Evolutionary conservation across 2,113 vertebrate species (phyloP).

Genomic region (Pteronura brasiliensis): DNA sequence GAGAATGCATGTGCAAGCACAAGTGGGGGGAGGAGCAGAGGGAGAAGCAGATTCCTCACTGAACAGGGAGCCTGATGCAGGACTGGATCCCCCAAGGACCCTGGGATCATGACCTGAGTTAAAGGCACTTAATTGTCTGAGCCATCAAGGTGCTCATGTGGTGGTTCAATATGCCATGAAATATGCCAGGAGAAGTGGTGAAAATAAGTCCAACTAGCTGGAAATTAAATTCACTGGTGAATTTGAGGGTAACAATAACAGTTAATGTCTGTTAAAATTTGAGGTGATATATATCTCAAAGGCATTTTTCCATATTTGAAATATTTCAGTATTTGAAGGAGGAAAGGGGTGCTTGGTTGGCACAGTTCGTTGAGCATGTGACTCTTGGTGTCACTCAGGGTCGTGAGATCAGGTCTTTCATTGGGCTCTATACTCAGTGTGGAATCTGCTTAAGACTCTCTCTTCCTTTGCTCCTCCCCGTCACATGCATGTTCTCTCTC

Average conservation of each 20-base stretch:
- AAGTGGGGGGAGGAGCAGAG: too few species aligned
- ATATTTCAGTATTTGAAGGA: background rate
- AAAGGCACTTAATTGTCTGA: background rate
- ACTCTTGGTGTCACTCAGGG: background rate
- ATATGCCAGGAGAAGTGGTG: background rate
- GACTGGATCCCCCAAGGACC: background rate
- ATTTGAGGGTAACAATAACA: background rate
- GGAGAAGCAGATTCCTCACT: background rate
- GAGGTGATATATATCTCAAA: background rate
- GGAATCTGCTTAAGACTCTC: background rate
- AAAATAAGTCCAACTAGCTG: background rate
- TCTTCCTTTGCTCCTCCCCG: background rate
- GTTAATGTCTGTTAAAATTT: background rate
- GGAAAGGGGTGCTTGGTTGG: background rate
- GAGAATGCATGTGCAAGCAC: too few species aligned
- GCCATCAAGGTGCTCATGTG: background rate
- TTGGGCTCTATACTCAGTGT: background rate
- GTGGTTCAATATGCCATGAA: background rate
- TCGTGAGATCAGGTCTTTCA: background rate
- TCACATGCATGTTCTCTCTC: background rate
- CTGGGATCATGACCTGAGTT: background rate
- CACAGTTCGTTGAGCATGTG: background rate
- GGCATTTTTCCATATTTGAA: background rate
- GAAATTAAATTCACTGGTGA: background rate
- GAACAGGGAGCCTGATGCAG: background rate